Evolutionary conservation across 1,140 invertebrate genomes (phyloP), one percentile per base, ranked within the genome.

Genomic region (Ladona fulva): DNA sequence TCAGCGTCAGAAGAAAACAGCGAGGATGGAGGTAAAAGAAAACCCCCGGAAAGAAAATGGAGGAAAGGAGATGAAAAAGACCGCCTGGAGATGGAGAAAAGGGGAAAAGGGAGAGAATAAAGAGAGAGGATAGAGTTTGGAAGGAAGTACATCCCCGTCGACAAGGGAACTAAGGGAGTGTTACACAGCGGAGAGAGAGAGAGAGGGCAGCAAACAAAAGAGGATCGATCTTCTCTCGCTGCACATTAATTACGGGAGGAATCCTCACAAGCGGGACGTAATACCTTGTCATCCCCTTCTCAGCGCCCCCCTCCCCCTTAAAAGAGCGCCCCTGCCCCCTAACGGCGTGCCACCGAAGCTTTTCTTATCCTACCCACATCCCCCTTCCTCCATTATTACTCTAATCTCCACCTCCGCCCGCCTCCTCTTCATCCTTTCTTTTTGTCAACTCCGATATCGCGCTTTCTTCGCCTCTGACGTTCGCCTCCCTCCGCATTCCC

Each of bases 181-280:
- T 66, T 6, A 66, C 52, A 66, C 14, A 12, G 44, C 44, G 44
- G 44, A 52, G 19, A 52, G 12, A 22, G 52, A 16, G 52, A 22
- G 12, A 66, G 52, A 22, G 52, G n/a, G 52, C 52, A 6, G 1
- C 75, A 29, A 42, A 76, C 75, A 76, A 76, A 76, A 76, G 75
- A 25, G 42, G 22, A 37, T 76, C 75, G 75, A 76, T 76, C 75
- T 76, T 29, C 75, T 12, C 75, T 76, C 75, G 42, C 75, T 76
- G 75, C 75, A 76, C 75, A 76, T 76, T 76, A 76, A 76, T 76
- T 76, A 76, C 75, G 42, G 22, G 75, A 76, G 75, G 75, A 76
- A 76, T 76, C 42, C 75, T 25, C 42, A 76, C 75, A 76, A 76
- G 25, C 42, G 75, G 75, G 25, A 76, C 25, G 75, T 76, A 76